phyloP scores from a whole-genome alignment of 2,797 vertebrate genomes.

The Micromesistius poutassou region DNA sequence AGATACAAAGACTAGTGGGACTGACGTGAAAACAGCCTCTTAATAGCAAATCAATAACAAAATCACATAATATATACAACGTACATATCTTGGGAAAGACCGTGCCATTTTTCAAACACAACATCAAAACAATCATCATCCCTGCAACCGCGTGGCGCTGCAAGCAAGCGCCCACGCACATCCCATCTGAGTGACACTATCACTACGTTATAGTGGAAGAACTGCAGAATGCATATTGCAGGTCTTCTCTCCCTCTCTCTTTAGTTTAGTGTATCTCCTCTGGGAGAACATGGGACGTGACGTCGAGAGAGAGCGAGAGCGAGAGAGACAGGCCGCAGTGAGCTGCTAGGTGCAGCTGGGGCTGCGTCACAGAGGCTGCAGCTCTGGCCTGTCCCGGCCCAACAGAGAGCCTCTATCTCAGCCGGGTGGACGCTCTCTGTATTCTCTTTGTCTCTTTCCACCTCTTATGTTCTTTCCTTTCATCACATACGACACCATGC shows the following conservation, averaged over 20 bases:
- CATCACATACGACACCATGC: background rate
- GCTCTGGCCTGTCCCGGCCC: constrained; percentile 38
- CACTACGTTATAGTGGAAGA: background rate
- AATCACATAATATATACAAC: background rate
- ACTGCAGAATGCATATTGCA: constrained; percentile 16
- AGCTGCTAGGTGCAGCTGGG: constrained; percentile 41
- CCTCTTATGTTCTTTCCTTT: background rate
- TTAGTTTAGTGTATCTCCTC: constrained; percentile 16
- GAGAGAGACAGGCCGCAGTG: constrained; percentile 51
- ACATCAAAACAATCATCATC: background rate
- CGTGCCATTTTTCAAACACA: background rate
- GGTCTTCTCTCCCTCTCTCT: constrained; percentile 15
- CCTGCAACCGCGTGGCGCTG: background rate
- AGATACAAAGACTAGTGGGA: background rate
- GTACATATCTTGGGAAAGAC: background rate
- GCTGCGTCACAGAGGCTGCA: constrained; percentile 70
- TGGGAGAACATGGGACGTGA: constrained; percentile 23
- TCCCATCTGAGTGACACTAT: background rate
- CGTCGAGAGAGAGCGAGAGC: constrained; percentile 17
- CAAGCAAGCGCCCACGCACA: background rate
- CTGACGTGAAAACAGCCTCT: background rate
- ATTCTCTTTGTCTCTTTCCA: constrained; percentile 1
- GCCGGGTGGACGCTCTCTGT: constrained; percentile 17
- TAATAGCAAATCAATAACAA: background rate
- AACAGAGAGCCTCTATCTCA: constrained; percentile 49